Conservation (phyloP, 2,888 invertebrate genomes). For the Mesorhabditis sp. region DNA sequence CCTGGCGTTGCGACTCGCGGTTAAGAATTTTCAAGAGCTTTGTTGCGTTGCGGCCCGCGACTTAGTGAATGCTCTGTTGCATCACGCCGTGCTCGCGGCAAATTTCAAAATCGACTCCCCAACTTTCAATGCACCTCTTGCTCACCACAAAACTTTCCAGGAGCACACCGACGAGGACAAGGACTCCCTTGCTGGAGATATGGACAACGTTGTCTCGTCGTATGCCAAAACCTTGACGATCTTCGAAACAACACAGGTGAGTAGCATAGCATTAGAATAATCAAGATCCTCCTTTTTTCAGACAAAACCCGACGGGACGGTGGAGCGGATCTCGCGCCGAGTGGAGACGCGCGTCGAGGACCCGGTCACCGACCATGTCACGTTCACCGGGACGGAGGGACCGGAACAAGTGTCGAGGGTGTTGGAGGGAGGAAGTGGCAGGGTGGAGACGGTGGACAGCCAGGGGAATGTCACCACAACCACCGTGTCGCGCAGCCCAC, state of each 20-base stretch:
- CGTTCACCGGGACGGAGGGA: slow-evolving; percentile 56
- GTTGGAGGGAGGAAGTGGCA: slow-evolving; percentile 32
- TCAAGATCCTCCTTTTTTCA: not conserved
- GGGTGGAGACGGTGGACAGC: slow-evolving; percentile 52
- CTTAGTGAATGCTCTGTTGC: not conserved
- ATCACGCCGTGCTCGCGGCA: too few species aligned
- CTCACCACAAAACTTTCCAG: slow-evolving; percentile 8
- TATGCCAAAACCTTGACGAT: slow-evolving; percentile 56
- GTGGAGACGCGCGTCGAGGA: slow-evolving; percentile 53
- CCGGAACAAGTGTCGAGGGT: slow-evolving; percentile 48
- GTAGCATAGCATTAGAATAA: not conserved
- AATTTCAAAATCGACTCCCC: not conserved
- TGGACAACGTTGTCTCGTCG: slow-evolving; percentile 37
- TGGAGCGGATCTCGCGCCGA: slow-evolving; percentile 54
- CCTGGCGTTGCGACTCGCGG: too few species aligned
- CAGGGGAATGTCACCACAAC: slow-evolving; percentile 56
- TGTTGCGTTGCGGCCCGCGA: too few species aligned
- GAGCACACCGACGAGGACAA: slow-evolving; percentile 41
- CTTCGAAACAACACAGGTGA: slow-evolving; percentile 49
- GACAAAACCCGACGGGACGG: slow-evolving; percentile 45
- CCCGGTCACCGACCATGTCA: slow-evolving; percentile 51
- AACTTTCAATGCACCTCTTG: not conserved
- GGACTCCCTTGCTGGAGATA: slow-evolving; percentile 51
- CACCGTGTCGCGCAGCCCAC: slow-evolving; percentile 6
- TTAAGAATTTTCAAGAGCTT: too few species aligned